Conservation (phyloP, 2,888 invertebrate genomes). For the Pachymerium ferrugineum region DNA sequence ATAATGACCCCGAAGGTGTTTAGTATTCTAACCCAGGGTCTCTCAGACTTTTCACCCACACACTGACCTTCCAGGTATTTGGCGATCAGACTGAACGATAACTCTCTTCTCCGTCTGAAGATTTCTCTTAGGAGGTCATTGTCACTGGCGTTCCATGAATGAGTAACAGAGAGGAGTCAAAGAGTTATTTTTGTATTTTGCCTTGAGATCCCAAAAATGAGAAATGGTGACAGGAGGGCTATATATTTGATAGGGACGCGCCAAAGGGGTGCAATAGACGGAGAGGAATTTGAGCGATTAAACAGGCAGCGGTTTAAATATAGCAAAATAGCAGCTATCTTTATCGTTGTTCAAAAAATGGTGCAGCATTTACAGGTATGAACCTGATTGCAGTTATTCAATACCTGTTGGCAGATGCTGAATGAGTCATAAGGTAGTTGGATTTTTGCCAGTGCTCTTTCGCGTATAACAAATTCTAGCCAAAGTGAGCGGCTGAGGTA, state of each 20-base stretch:
- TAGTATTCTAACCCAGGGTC: not conserved
- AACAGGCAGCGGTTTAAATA: not conserved
- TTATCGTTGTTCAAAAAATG: no score
- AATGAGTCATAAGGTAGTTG: not conserved
- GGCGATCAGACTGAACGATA: not conserved
- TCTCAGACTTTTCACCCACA: not conserved
- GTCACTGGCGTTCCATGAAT: slow-evolving; percentile 27
- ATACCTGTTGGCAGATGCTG: not conserved
- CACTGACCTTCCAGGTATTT: not conserved
- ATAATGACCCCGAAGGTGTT: not conserved
- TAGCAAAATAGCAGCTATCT: not conserved
- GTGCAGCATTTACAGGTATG: not conserved
- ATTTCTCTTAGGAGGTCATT: slow-evolving; percentile 11
- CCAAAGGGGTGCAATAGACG: slow-evolving; percentile 23
- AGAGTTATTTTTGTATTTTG: slow-evolving; percentile 13
- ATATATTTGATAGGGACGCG: slow-evolving; percentile 25
- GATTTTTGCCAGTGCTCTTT: not conserved
- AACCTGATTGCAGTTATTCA: slow-evolving; percentile 23
- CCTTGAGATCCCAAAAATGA: slow-evolving; percentile 12
- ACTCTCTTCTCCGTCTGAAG: not conserved
- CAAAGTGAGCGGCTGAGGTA: no score
- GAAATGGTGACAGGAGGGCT: slow-evolving; percentile 1
- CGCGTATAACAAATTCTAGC: not conserved
- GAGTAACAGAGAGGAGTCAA: slow-evolving; percentile 10
- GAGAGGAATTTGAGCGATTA: slow-evolving; percentile 4